A percentile compares a stretch with the other conserved stretches of the same genome.
Evolutionary conservation across 2,888 invertebrate genomes (phyloP).

Genomic region (Fissipunctia ypsillon): DNA sequence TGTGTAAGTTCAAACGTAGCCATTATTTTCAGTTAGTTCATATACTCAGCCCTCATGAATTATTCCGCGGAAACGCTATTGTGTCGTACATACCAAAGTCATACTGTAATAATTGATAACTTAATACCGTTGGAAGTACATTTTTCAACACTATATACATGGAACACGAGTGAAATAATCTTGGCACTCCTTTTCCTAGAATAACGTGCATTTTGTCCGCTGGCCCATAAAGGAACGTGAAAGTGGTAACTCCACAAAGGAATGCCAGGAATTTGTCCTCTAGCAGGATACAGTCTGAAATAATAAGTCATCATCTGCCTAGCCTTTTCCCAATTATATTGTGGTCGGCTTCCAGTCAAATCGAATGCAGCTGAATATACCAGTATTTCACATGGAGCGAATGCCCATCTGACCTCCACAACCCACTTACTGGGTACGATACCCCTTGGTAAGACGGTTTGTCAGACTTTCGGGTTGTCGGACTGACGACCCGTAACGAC

Average conservation of each 20-base stretch:
- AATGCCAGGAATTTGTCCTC: conserved; percentile 16
- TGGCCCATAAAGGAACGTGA: conserved; percentile 3
- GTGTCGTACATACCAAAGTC: conserved; percentile 66
- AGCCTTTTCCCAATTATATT: too few species aligned
- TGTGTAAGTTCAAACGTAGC: conserved; percentile 65
- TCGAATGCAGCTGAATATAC: too few species aligned
- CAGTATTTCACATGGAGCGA: too few species aligned
- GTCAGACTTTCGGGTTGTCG: too few species aligned
- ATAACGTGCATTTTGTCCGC: conserved; percentile 23
- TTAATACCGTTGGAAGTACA: conserved; percentile 52
- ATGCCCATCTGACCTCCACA: too few species aligned
- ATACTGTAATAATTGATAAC: conserved; percentile 70
- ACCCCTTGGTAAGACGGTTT: too few species aligned
- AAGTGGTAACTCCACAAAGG: conserved; percentile 22
- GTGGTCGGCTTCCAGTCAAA: too few species aligned
- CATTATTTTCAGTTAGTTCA: conserved; percentile 72
- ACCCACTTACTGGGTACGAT: too few species aligned
- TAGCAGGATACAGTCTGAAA: conserved; percentile 18
- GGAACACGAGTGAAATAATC: conserved; percentile 24
- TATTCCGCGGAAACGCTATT: conserved; percentile 70
- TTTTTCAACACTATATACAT: conserved; percentile 45
- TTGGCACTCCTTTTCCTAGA: conserved; percentile 21
- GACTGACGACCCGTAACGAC: too few species aligned
- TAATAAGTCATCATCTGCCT: too few species aligned
- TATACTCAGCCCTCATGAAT: conserved; percentile 69